phyloP scores from a whole-genome alignment of 2,797 vertebrate species.

The Capromys pilorides region DNA sequence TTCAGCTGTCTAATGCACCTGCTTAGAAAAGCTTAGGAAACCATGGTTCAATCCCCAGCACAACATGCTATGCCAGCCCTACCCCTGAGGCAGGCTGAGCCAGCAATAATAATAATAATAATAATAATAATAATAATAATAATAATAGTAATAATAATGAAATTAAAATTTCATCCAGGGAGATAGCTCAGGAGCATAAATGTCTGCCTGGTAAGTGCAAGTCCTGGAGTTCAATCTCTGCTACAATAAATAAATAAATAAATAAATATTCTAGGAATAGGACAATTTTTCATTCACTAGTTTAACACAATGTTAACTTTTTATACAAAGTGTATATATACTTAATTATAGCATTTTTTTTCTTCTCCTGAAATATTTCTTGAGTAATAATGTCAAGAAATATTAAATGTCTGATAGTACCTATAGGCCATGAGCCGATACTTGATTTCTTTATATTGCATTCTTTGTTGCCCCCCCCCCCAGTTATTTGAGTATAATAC shows the following conservation, averaged over 20 bases:
- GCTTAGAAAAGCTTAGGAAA: no score
- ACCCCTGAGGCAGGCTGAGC: no score
- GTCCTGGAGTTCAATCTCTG: no score
- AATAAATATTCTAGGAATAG: background rate
- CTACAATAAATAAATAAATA: no score
- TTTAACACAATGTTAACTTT: slow-evolving; percentile 31
- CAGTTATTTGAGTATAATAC: slow-evolving; percentile 5
- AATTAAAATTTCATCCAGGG: background rate
- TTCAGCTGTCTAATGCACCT: no score
- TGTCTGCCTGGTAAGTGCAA: no score
- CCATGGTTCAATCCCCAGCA: no score
- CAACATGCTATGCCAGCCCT: no score
- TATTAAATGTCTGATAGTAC: background rate
- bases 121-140: no score
- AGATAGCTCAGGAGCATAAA: no score
- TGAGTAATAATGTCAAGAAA: slow-evolving; percentile 10
- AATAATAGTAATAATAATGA: no score
- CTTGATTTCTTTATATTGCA: slow-evolving; percentile 11
- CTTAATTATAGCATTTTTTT: background rate
- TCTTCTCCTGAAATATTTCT: background rate
- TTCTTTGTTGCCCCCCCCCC: background rate
- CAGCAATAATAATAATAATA: no score
- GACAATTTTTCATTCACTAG: slow-evolving; percentile 26
- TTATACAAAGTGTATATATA: slow-evolving; percentile 3
- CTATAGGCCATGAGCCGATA: background rate